These are phyloP conservation scores for Stegostoma tigrinum DNA, from an alignment of 2,113 vertebrate genomes.

Conservation along the genomic window DNA sequence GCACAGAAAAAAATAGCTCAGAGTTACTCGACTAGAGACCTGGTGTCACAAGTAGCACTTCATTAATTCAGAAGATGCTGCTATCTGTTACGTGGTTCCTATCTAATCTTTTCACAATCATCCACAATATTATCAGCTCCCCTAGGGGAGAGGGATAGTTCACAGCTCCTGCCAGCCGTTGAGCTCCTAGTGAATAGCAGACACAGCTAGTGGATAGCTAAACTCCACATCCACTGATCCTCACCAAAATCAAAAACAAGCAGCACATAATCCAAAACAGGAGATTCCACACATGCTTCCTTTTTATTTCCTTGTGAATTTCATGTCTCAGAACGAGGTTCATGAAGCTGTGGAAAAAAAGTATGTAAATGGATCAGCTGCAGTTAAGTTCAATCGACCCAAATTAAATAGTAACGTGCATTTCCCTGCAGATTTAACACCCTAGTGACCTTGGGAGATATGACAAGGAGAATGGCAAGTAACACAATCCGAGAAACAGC, in stretches of 20 bases:
- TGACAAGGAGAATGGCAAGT: background rate
- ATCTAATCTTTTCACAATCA: slow-evolving; percentile 25
- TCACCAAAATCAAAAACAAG: background rate
- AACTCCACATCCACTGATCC: background rate
- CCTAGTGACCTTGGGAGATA: background rate
- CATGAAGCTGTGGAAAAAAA: slow-evolving; percentile 6
- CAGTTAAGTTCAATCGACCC: slow-evolving; percentile 12
- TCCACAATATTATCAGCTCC: background rate
- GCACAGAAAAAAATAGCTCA: background rate
- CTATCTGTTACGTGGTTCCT: slow-evolving; percentile 6
- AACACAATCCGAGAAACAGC: background rate
- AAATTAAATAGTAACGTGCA: slow-evolving; percentile 14
- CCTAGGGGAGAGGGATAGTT: background rate
- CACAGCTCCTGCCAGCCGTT: background rate
- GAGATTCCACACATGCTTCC: slow-evolving; percentile 1
- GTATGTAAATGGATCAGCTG: slow-evolving; percentile 21
- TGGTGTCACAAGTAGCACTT: slow-evolving; percentile 18
- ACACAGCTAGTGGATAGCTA: background rate
- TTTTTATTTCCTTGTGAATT: background rate
- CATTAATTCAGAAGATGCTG: slow-evolving; percentile 17
- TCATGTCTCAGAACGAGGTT: slow-evolving; percentile 18
- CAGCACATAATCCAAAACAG: slow-evolving; percentile 14
- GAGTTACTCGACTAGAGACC: background rate
- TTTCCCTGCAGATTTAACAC: background rate
- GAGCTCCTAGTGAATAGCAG: background rate